Evolutionary conservation across 1,140 invertebrate genomes (phyloP).

Genomic region (Polypedilum pembai): DNA sequence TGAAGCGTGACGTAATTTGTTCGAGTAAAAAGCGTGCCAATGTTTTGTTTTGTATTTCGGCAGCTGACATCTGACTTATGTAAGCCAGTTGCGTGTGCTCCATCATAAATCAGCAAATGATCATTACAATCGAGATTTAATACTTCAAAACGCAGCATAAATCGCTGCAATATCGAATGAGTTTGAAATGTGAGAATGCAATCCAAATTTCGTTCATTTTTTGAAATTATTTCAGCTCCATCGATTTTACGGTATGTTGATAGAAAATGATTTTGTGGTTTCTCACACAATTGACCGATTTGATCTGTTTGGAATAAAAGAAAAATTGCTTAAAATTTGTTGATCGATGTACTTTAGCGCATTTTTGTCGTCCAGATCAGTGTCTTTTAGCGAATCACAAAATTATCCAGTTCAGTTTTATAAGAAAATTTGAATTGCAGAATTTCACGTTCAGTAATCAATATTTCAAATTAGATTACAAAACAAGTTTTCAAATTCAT

Average conservation of each 20-base stretch:
- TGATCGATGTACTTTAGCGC: too few species aligned
- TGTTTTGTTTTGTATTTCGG: slow-evolving; percentile 76
- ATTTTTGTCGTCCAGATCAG: too few species aligned
- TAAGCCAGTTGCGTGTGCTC: slow-evolving; percentile 75
- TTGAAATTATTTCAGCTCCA: slow-evolving; percentile 77
- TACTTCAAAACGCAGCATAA: slow-evolving; percentile 82
- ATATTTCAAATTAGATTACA: too few species aligned
- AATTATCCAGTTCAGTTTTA: too few species aligned
- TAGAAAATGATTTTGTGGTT: slow-evolving; percentile 6
- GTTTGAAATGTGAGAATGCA: slow-evolving; percentile 89
- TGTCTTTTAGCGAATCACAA: too few species aligned
- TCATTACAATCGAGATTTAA: slow-evolving; percentile 84
- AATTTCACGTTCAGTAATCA: too few species aligned
- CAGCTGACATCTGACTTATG: slow-evolving; percentile 86
- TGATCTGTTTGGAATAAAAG: slow-evolving; percentile 7
- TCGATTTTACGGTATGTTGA: slow-evolving; percentile 72
- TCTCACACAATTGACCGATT: not conserved
- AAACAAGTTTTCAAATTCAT: too few species aligned
- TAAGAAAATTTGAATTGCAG: too few species aligned
- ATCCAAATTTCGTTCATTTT: slow-evolving; percentile 81
- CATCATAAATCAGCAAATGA: slow-evolving; percentile 86
- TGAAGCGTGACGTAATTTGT: slow-evolving; percentile 90
- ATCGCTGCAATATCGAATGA: slow-evolving; percentile 83
- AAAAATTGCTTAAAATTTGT: not conserved
- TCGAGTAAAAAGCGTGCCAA: slow-evolving; percentile 79